phyloP scores from a whole-genome alignment of 2,797 vertebrate genomes.

The Simalia tracyae region DNA sequence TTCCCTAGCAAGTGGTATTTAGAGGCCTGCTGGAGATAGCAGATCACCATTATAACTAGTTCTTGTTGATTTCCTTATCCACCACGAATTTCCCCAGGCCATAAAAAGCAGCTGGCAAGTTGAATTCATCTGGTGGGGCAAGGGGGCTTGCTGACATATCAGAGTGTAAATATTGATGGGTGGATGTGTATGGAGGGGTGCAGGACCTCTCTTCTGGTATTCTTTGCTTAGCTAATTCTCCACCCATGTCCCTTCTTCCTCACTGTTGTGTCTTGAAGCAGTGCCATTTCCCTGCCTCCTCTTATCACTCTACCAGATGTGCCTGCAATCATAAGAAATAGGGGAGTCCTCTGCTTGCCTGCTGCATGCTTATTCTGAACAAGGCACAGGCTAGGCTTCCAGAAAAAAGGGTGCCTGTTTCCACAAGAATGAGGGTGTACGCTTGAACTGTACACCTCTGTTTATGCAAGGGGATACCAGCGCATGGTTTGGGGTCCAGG shows the following conservation, averaged over 20 bases:
- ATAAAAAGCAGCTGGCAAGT: conserved; percentile 4
- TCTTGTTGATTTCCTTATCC: neutral
- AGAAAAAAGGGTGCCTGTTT: neutral
- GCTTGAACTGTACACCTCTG: neutral
- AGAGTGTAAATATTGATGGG: neutral
- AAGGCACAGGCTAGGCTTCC: neutral
- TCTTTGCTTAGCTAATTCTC: neutral
- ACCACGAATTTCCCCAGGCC: neutral
- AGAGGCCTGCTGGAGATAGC: neutral
- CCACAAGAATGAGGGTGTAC: neutral
- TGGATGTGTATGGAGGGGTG: neutral
- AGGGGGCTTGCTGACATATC: neutral
- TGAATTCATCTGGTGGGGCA: neutral
- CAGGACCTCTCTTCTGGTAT: neutral
- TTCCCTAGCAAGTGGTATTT: neutral
- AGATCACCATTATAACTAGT: neutral
- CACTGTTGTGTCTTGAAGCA: neutral
- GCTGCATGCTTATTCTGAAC: neutral
- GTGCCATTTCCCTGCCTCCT: neutral
- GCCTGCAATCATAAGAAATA: neutral
- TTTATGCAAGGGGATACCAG: neutral
- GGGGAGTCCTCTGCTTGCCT: neutral
- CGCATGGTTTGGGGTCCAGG: neutral
- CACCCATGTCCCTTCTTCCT: neutral
- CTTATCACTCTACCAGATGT: neutral